These are phyloP conservation scores for Tiliacea citrago DNA, from an alignment of 2,888 invertebrate species.

Conservation along the genomic window DNA sequence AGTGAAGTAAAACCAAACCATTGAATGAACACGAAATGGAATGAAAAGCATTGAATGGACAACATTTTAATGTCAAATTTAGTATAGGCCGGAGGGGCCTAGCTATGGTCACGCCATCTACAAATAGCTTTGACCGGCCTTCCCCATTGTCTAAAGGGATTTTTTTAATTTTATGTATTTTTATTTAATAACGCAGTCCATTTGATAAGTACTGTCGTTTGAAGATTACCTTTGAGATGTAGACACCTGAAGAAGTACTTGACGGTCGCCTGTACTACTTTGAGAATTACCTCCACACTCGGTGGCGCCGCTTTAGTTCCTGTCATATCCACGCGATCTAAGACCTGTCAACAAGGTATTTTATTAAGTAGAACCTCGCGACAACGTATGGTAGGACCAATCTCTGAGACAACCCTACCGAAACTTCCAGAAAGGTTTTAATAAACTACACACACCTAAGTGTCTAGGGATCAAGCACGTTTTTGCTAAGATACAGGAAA, in stretches of 20 bases:
- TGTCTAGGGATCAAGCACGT: too few relatives aligned
- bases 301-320: slow-evolving; percentile 90
- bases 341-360: slow-evolving; percentile 77
- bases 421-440: neutral
- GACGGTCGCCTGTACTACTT: slow-evolving; percentile 93
- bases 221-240: slow-evolving; percentile 91
- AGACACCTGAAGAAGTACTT: slow-evolving; percentile 95
- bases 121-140: too few relatives aligned
- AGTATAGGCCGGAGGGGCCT: too few relatives aligned
- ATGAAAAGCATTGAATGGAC: too few relatives aligned
- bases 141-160: neutral
- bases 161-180: neutral
- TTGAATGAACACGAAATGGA: too few relatives aligned
- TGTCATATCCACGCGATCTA: slow-evolving; percentile 92
- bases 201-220: neutral
- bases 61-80: too few relatives aligned
- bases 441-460: neutral
- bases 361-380: neutral
- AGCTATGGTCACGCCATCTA: too few relatives aligned
- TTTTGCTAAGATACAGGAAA: too few relatives aligned
- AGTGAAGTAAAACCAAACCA: too few relatives aligned
- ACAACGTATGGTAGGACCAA: neutral
- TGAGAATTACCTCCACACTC: slow-evolving; percentile 92
- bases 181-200: neutral
- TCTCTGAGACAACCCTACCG: neutral